These are phyloP conservation scores for Tenebrio molitor DNA, from an alignment of 1,140 invertebrate genomes.

Conservation along the genomic window DNA sequence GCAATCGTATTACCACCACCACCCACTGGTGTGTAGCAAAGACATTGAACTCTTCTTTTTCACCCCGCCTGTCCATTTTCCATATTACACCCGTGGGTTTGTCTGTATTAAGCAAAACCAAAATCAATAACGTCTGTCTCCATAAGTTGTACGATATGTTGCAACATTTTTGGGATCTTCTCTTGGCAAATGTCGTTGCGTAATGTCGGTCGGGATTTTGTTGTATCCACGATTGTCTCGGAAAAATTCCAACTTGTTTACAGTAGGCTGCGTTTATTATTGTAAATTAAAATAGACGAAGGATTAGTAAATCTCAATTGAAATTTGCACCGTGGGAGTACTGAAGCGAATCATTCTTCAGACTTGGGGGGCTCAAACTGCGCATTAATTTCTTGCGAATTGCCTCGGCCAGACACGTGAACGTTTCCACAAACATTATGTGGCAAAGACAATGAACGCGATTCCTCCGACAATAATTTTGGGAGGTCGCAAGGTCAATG, in stretches of 20 bases:
- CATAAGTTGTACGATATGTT: background rate
- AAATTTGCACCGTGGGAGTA: background rate
- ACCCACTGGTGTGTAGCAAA: background rate
- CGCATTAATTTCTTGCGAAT: background rate
- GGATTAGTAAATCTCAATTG: background rate
- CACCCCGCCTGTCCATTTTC: background rate
- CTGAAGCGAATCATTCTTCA: constrained; percentile 2
- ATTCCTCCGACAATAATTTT: too few species aligned
- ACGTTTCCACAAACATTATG: background rate
- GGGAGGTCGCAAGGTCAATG: background rate
- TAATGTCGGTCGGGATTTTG: too few species aligned
- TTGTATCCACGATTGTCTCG: too few species aligned
- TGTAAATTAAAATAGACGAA: background rate
- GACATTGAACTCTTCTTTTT: constrained; percentile 13
- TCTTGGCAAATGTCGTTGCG: too few species aligned
- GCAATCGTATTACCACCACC: constrained; percentile 24
- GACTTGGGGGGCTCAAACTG: constrained; percentile 4
- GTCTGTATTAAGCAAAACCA: background rate
- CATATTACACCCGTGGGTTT: background rate
- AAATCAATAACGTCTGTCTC: constrained; percentile 9
- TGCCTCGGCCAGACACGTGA: background rate
- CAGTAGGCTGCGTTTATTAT: too few species aligned
- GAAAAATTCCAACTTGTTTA: too few species aligned
- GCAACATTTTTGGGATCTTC: too few species aligned
- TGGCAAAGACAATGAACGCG: background rate